Evolutionary conservation across 2,797 vertebrate species (phyloP).

Genomic region (Malacoraja senta): DNA sequence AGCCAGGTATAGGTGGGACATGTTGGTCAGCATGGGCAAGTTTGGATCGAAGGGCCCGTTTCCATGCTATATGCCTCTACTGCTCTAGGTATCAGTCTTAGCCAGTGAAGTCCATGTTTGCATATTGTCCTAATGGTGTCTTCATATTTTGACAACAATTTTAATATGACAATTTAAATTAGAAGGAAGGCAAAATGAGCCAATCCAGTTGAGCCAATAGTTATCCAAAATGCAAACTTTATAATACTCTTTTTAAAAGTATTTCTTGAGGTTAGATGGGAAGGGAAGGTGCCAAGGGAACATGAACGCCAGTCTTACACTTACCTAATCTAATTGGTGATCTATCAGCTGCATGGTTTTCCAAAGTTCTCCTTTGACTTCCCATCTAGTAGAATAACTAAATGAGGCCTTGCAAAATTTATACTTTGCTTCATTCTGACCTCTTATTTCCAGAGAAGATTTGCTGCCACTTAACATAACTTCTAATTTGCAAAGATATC

Average conservation of each 20-base stretch:
- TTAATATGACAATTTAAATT: neutral
- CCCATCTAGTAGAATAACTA: too few species aligned
- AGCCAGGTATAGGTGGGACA: too few species aligned
- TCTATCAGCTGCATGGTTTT: neutral
- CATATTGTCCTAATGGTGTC: neutral
- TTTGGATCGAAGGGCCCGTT: too few species aligned
- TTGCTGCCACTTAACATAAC: neutral
- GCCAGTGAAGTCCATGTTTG: neutral
- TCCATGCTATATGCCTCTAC: too few species aligned
- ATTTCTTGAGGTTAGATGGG: neutral
- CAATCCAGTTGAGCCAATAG: neutral
- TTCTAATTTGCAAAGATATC: neutral
- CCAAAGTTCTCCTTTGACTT: neutral
- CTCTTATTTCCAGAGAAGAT: neutral
- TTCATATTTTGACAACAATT: neutral
- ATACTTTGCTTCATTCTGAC: neutral
- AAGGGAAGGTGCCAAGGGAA: neutral
- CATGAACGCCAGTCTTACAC: neutral
- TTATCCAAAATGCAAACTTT: neutral
- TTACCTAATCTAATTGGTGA: neutral
- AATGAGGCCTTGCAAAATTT: neutral
- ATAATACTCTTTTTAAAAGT: neutral
- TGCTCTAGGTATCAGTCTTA: neutral
- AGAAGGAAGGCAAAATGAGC: neutral
- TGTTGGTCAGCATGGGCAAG: too few species aligned